Percentiles rank a stretch among this genome's conserved stretches.
phyloP scores from a whole-genome alignment of 2,797 vertebrate species.

The Phataginus tricuspis region DNA sequence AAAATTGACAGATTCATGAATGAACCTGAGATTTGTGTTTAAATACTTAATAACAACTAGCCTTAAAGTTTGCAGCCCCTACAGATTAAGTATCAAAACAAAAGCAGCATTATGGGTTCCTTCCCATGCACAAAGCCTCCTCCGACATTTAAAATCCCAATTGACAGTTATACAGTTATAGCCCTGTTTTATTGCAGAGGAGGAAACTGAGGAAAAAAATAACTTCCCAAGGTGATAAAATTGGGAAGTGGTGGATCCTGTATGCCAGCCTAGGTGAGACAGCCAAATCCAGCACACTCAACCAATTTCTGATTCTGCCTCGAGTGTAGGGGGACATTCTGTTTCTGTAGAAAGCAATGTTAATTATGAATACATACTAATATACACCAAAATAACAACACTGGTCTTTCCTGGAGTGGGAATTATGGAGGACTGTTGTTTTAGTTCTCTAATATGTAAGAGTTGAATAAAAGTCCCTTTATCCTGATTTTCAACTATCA shows the following conservation, averaged over 20 bases:
- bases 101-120: slow-evolving; percentile 10
- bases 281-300: background rate
- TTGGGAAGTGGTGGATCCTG: background rate
- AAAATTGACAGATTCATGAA: slow-evolving; percentile 41
- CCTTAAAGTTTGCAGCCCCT: slow-evolving; percentile 9
- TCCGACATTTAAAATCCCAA: slow-evolving; percentile 31
- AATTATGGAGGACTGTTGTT: background rate
- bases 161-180: background rate
- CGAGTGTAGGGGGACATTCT: background rate
- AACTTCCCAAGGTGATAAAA: background rate
- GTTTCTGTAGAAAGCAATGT: background rate
- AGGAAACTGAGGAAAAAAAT: background rate
- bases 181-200: background rate
- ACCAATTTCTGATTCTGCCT: background rate
- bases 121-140: background rate
- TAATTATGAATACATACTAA: background rate
- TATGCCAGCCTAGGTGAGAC: background rate
- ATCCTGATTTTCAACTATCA: background rate
- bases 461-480: slow-evolving; percentile 23
- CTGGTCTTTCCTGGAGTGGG: background rate
- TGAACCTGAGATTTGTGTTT: slow-evolving; percentile 58
- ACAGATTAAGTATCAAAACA: slow-evolving; percentile 33
- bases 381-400: background rate
- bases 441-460: background rate
- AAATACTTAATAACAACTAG: slow-evolving; percentile 25